phyloP scores from a whole-genome alignment of 1,140 invertebrate genomes.

The Whitmania pigra region DNA sequence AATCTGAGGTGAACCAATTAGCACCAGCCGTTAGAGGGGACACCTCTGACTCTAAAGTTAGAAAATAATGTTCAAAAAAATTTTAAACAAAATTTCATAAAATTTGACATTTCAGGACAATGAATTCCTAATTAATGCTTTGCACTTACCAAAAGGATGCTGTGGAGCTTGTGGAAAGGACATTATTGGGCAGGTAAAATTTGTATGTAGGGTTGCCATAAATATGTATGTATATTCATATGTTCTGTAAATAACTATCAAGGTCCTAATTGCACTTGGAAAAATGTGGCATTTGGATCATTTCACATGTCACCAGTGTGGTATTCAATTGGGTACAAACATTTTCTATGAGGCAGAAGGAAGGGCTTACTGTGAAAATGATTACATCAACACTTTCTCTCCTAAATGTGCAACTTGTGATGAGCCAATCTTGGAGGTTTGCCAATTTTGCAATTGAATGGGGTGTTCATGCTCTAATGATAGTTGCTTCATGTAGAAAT shows the following conservation, averaged over 20 bases:
- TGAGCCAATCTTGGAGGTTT: conserved; percentile 88
- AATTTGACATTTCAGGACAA: too few relatives aligned
- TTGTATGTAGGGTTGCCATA: too few relatives aligned
- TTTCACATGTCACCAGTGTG: conserved; percentile 92
- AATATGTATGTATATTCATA: too few relatives aligned
- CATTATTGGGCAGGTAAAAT: conserved; percentile 80
- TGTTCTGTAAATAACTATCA: neutral
- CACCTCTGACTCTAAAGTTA: too few relatives aligned
- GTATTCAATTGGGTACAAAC: conserved; percentile 82
- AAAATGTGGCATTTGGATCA: conserved; percentile 99
- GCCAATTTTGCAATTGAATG: neutral
- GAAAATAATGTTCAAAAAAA: too few relatives aligned
- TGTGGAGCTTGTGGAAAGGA: conserved; percentile 94
- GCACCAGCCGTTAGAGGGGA: too few relatives aligned
- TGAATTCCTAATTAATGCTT: too few relatives aligned
- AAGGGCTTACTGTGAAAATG: conserved; percentile 89
- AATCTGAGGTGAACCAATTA: too few relatives aligned
- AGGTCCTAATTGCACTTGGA: conserved; percentile 95
- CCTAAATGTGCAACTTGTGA: conserved; percentile 95
- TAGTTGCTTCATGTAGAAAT: conserved; percentile 60
- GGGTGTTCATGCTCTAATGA: too few relatives aligned
- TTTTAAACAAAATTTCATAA: too few relatives aligned
- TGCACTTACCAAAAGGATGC: conserved; percentile 74
- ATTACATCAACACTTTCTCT: conserved; percentile 95
- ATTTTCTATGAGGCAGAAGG: conserved; percentile 97